These are phyloP conservation scores for Drosophila micromelanica DNA, from an alignment of 1,140 invertebrate species.

Conservation along the genomic window DNA sequence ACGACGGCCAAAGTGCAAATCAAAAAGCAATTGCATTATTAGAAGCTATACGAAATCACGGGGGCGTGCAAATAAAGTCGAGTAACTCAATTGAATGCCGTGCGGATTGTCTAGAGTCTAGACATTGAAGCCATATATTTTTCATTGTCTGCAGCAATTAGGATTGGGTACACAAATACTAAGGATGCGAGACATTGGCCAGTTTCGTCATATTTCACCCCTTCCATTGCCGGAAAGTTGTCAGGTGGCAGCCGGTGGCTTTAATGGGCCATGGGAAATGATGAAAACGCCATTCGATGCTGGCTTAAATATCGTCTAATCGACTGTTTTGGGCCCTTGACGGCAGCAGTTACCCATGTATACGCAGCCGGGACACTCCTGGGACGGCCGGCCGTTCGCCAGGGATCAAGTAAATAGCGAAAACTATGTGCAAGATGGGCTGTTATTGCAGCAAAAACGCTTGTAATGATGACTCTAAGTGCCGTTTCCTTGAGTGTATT, in stretches of 20 bases:
- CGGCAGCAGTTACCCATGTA: conserved; percentile 61
- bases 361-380: conserved; percentile 18
- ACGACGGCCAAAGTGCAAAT: conserved; percentile 54
- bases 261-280: conserved; percentile 67
- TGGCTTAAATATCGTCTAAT: conserved; percentile 73
- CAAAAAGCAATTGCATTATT: conserved; percentile 83
- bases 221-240: not conserved
- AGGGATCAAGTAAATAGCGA: conserved; percentile 83
- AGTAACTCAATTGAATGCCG: conserved; percentile 43
- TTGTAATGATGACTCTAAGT: conserved; percentile 85
- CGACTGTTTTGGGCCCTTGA: conserved; percentile 74
- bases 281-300: conserved; percentile 63
- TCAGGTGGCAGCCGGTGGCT: conserved; percentile 59
- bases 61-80: conserved; percentile 40
- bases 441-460: conserved; percentile 84
- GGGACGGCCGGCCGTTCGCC: conserved; percentile 37
- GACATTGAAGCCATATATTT: conserved; percentile 24
- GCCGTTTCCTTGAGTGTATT: conserved; percentile 84
- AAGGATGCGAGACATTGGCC: conserved; percentile 16
- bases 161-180: conserved; percentile 1
- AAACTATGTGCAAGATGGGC: conserved; percentile 85
- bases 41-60: conserved; percentile 57
- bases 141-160: conserved; percentile 27
- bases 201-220: conserved; percentile 22
- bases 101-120: conserved; percentile 38